These are phyloP conservation scores for Thereuonema tuberculata DNA, from an alignment of 1,140 invertebrate species.

Conservation along the genomic window DNA sequence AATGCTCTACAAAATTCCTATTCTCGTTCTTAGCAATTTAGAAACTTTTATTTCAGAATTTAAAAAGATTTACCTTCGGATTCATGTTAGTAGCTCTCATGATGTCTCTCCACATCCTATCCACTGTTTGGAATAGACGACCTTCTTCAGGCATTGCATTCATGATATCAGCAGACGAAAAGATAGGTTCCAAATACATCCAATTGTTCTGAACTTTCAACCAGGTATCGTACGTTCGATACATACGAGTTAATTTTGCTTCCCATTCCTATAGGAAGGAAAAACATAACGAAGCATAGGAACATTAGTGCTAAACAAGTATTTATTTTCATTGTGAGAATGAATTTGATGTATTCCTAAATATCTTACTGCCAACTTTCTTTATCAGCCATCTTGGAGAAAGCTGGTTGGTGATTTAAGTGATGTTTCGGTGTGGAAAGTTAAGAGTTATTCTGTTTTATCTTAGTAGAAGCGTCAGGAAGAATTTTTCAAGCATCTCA, in stretches of 20 bases:
- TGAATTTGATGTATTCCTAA: background rate
- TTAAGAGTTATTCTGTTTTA: too few relatives aligned
- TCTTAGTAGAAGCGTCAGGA: too few relatives aligned
- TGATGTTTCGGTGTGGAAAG: too few relatives aligned
- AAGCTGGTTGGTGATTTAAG: too few relatives aligned
- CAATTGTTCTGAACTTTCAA: slow-evolving; percentile 66
- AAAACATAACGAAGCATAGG: slow-evolving; percentile 41
- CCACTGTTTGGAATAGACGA: slow-evolving; percentile 54
- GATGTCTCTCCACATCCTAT: slow-evolving; percentile 59
- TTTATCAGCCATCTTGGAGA: too few relatives aligned
- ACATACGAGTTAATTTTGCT: slow-evolving; percentile 55
- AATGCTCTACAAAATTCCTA: too few relatives aligned
- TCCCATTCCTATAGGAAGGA: slow-evolving; percentile 74
- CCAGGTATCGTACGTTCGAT: slow-evolving; percentile 73
- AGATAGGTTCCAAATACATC: slow-evolving; percentile 84
- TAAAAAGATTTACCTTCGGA: background rate
- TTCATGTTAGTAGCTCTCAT: slow-evolving; percentile 40
- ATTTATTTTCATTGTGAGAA: too few relatives aligned
- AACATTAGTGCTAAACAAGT: too few relatives aligned
- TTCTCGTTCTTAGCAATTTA: too few relatives aligned
- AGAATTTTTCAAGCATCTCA: too few relatives aligned
- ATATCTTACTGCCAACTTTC: slow-evolving; percentile 5
- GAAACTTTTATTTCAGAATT: too few relatives aligned
- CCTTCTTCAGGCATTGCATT: slow-evolving; percentile 87
- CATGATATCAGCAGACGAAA: slow-evolving; percentile 84